phyloP scores from a whole-genome alignment of 2,888 invertebrate species.

The Dicyrtoma fusca region DNA sequence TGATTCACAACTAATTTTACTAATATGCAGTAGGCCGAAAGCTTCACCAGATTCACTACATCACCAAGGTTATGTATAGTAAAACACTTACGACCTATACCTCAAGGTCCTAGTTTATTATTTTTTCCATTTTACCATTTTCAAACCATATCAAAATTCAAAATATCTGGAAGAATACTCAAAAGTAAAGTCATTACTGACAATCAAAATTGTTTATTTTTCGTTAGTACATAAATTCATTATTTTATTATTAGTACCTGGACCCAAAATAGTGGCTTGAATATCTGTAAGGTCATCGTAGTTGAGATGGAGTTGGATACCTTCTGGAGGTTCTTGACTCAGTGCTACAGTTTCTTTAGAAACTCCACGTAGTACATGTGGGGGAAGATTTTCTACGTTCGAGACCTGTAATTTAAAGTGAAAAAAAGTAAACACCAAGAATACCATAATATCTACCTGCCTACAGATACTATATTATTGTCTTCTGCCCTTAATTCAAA shows the following conservation, averaged over 20 bases:
- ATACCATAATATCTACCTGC: too few species aligned
- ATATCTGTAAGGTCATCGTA: conserved; percentile 94
- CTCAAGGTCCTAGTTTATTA: too few species aligned
- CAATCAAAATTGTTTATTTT: background rate
- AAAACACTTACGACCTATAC: too few species aligned
- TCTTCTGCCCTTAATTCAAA: too few species aligned
- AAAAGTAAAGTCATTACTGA: background rate
- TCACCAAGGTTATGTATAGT: too few species aligned
- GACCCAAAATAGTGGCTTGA: conserved; percentile 88
- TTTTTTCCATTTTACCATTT: too few species aligned
- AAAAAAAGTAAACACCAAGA: conserved; percentile 20
- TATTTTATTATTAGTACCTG: conserved; percentile 64
- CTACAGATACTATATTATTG: too few species aligned
- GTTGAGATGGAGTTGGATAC: conserved; percentile 84
- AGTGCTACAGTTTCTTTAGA: conserved; percentile 86
- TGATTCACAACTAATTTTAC: too few species aligned
- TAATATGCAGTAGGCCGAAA: too few species aligned
- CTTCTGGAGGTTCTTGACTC: conserved; percentile 82
- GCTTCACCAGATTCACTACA: too few species aligned
- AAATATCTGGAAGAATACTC: too few species aligned
- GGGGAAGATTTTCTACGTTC: conserved; percentile 92
- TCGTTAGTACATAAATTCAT: background rate
- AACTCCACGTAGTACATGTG: conserved; percentile 85
- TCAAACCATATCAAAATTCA: too few species aligned
- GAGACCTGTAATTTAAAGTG: conserved; percentile 70